Conservation (phyloP, 2,113 vertebrate species). For the Coryphaenoides rupestris region DNA sequence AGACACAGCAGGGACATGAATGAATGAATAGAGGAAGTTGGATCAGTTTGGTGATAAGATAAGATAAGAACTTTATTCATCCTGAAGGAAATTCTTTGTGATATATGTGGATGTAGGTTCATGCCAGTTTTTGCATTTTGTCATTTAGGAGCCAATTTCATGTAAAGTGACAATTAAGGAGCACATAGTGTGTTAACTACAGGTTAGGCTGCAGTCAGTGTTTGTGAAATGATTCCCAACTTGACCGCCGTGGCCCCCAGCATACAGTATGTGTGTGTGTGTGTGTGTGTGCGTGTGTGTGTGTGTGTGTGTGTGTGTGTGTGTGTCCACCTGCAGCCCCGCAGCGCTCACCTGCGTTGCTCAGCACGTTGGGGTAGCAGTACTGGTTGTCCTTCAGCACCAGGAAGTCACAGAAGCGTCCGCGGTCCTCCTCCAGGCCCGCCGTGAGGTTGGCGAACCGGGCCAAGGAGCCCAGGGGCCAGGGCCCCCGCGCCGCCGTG, state of each 20-base stretch:
- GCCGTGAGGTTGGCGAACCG: slow-evolving; percentile 49
- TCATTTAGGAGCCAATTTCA: too few species aligned
- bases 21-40: not conserved
- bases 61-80: not conserved
- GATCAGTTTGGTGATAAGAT: not conserved
- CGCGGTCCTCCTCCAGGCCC: slow-evolving; percentile 65
- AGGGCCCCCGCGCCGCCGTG: not conserved
- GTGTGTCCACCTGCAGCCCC: too few species aligned
- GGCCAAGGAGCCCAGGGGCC: slow-evolving; percentile 3
- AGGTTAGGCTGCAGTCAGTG: too few species aligned
- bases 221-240: too few species aligned
- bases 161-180: too few species aligned
- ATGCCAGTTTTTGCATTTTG: too few species aligned
- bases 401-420: slow-evolving; percentile 71
- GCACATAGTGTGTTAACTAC: too few species aligned
- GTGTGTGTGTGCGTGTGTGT: too few species aligned
- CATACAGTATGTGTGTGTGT: too few species aligned
- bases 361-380: slow-evolving; percentile 76
- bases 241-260: too few species aligned
- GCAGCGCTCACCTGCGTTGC: slow-evolving; percentile 44
- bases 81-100: too few species aligned
- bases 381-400: slow-evolving; percentile 77
- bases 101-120: slow-evolving; percentile 12
- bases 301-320: too few species aligned
- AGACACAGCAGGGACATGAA: not conserved